Evolutionary conservation across 2,113 vertebrate species (phyloP), one percentile per base, ranked within the genome.

Genomic region (Plectropomus leopardus): DNA sequence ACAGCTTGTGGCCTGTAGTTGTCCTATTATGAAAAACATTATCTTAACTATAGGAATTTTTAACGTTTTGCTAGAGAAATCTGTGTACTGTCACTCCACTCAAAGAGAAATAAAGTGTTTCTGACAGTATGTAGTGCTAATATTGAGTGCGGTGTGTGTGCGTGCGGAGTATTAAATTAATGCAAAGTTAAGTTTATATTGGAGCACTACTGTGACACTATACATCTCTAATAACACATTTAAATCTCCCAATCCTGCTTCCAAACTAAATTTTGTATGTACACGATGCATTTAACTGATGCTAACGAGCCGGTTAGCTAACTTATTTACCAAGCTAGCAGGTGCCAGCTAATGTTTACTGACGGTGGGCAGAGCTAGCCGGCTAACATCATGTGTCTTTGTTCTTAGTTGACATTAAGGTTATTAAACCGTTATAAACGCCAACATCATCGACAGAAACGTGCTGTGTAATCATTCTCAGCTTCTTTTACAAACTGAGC

Each of bases 301-400:
- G 24, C 15, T 53, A 63, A 28, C n/a, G 17, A 28, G 13, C n/a
- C 7, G 21, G 45, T 65, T 42, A 47, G 24, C 30, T 59, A 65
- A 65, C 61, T 64, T 45, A 16, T 57, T 48, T 13, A 32, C 5
- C 30, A 75, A 65, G 36, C 40, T 53, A 63, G 66, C 55, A 69
- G 28, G 40, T 34, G 67, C 28, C 34, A 71, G 51, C 40, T 50
- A 60, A 40, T 89, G 66, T 76, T 81, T 81, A 80, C 70, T 76
- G 60, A 24, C 80, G 5, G 7, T 47, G 36, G 47, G 23, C 14
- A 64, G 2, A 34, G 75, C 84, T 85, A 80, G 57, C 53, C 1
- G 1, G 80, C 69, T 83, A 80, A 67, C 80, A 80, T 68, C 24
- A 68, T 51, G 65, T 66, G 79, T 75, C 69, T 86, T 80, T 88